Evolutionary conservation across 1,140 invertebrate genomes (phyloP).

Genomic region (Battus philenor): DNA sequence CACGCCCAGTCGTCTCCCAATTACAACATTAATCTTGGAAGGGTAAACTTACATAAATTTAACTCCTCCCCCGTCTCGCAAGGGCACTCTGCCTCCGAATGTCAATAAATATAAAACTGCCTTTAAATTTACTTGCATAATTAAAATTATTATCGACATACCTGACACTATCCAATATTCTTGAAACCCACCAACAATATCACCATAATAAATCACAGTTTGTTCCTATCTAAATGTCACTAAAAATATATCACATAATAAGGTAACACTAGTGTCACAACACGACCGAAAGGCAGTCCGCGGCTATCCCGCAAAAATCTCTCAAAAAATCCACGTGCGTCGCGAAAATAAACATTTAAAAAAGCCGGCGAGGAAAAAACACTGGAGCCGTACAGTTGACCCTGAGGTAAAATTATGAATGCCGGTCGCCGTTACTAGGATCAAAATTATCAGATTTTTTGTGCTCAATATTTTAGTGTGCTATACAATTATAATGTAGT

Average conservation of each 20-base stretch:
- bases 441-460: conserved; percentile 70
- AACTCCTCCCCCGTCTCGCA: conserved; percentile 23
- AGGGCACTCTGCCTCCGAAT: conserved; percentile 24
- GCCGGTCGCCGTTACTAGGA: conserved; percentile 67
- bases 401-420: conserved; percentile 72
- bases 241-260: conserved; percentile 73
- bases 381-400: conserved; percentile 60
- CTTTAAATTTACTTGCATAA: conserved; percentile 42
- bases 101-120: conserved; percentile 26
- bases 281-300: conserved; percentile 70
- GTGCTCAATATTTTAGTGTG: conserved; percentile 71
- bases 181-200: conserved; percentile 62
- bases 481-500: conserved; percentile 55
- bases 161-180: conserved; percentile 61
- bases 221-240: conserved; percentile 71
- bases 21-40: conserved; percentile 38
- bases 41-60: conserved; percentile 46
- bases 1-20: conserved; percentile 40
- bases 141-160: conserved; percentile 33
- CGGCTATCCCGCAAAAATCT: conserved; percentile 59
- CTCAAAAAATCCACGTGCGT: conserved; percentile 67
- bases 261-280: conserved; percentile 73
- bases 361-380: conserved; percentile 61
- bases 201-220: conserved; percentile 74
- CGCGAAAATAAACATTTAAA: conserved; percentile 69